Conservation (phyloP, 2,888 invertebrate genomes). For the Meghimatium bilineatum region DNA sequence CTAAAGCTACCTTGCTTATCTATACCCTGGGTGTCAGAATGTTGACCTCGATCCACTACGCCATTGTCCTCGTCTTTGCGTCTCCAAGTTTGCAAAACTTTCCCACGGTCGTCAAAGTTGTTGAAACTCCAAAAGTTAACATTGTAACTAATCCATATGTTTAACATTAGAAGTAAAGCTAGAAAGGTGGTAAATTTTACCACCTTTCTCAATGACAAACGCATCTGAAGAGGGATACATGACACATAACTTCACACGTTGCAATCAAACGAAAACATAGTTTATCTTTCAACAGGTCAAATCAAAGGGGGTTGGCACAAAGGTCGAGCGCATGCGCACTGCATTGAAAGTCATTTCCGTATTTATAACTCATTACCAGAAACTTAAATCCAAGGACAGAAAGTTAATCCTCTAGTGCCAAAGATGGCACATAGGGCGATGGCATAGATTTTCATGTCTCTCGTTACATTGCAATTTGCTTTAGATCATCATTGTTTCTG, state of each 20-base stretch:
- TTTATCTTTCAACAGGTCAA: constrained; percentile 14
- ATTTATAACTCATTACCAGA: no score
- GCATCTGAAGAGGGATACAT: constrained; percentile 51
- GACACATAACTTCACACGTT: constrained; percentile 37
- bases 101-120: constrained; percentile 48
- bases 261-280: constrained; percentile 4
- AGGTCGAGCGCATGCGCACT: constrained; percentile 37
- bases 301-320: background rate
- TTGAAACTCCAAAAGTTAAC: constrained; percentile 45
- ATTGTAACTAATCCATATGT: constrained; percentile 52
- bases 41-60: constrained; percentile 31
- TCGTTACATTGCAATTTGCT: no score
- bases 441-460: no score
- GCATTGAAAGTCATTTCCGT: background rate
- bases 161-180: constrained; percentile 47
- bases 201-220: constrained; percentile 57
- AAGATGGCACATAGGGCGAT: no score
- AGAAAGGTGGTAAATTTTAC: constrained; percentile 54
- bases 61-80: constrained; percentile 49
- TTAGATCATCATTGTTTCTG: no score
- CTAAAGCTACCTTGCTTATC: background rate
- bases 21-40: background rate
- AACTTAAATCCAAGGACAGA: no score
- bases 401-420: no score
- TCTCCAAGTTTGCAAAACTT: constrained; percentile 48